These are phyloP conservation scores for Oithona nana DNA, from an alignment of 2,888 invertebrate species.

Conservation along the genomic window DNA sequence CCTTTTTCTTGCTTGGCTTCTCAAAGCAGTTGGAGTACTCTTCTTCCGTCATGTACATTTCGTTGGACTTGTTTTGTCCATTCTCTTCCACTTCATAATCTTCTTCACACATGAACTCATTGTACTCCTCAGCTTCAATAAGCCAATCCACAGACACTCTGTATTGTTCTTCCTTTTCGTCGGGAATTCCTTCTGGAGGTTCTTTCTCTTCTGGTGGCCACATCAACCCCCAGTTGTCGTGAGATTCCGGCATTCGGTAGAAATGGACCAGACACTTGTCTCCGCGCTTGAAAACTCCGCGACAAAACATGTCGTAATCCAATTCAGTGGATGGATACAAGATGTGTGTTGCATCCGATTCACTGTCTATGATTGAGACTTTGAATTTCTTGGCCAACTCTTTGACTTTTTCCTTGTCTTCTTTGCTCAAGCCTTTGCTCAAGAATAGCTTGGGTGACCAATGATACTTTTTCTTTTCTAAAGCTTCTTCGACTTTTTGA, in stretches of 20 bases:
- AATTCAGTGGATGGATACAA: slow-evolving; percentile 68
- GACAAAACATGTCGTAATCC: slow-evolving; percentile 10
- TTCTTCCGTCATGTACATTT: slow-evolving; percentile 4
- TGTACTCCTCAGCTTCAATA: slow-evolving; percentile 76
- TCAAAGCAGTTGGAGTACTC: slow-evolving; percentile 38
- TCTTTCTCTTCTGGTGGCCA: slow-evolving; percentile 9
- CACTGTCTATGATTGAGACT: slow-evolving; percentile 55
- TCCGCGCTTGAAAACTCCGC: slow-evolving; percentile 5
- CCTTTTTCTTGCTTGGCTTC: slow-evolving; percentile 40
- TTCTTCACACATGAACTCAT: slow-evolving; percentile 98
- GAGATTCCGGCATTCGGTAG: slow-evolving; percentile 6
- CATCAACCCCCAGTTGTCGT: not conserved
- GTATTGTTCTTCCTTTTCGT: slow-evolving; percentile 2
- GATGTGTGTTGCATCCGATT: slow-evolving; percentile 79
- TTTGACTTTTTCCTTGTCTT: slow-evolving; percentile 27
- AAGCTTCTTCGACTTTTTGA: slow-evolving; percentile 58
- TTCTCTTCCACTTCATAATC: slow-evolving; percentile 79
- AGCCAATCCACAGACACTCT: slow-evolving; percentile 73
- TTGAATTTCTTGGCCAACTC: slow-evolving; percentile 74
- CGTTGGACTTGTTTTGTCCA: slow-evolving; percentile 36
- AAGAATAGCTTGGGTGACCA: slow-evolving; percentile 56
- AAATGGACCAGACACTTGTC: slow-evolving; percentile 17
- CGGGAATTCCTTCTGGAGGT: slow-evolving; percentile 6
- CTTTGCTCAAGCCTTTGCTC: slow-evolving; percentile 56
- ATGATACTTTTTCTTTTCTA: slow-evolving; percentile 60